Base-by-base conservation (phyloP, 1,140 invertebrate genomes). In the Zaprionus inermis region DNA sequence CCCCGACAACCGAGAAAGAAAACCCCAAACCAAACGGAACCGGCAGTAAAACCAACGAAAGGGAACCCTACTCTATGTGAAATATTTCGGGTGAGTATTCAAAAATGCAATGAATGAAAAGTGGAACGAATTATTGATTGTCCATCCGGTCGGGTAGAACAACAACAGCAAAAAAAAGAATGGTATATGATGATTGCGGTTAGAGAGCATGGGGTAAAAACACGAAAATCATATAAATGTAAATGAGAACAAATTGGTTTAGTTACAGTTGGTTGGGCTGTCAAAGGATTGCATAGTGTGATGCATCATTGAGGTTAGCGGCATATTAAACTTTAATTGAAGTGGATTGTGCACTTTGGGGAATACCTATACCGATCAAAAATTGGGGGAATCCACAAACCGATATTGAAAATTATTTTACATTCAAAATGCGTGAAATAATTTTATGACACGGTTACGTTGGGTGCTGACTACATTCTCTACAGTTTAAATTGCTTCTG, bases 221-320 rank as follows among this genome's bases (percentile, higher is more conserved):
- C 30, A 38, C 44, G 36, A 52, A 67, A 67, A 55, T 73, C 49
- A 73, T 68, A 73, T 72, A 72, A 65, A 72, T 73, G 71, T 56
- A 73, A 73, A 73, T 73, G 38, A 38, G 71, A 20, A 56, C 51
- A 60, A 68, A 69, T 73, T 73, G 57, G 22, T 56, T 68, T 61
- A 38, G 57, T 32, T 57, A 30, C 51, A 57, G 65, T 18, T 56
- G 49, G 64, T 44, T 59, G 55, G 28, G 22, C 36, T 54, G 28
- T 32, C 70, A 68, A 72, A 59, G 36, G 28, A 32, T 52, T 28
- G 52, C 12, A 57, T 28, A 32, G 20, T n/a, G 51, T 34, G 30
- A n/a, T 51, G 54, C 1, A 12, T 41, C 28, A 41, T 59, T 72
- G 30, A 49, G 46, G 46, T 52, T 52, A 51, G 18, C 46, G 46